Percentiles rank a stretch among this genome's conserved stretches.
phyloP scores from a whole-genome alignment of 2,888 invertebrate species.

The Unio delphinus region DNA sequence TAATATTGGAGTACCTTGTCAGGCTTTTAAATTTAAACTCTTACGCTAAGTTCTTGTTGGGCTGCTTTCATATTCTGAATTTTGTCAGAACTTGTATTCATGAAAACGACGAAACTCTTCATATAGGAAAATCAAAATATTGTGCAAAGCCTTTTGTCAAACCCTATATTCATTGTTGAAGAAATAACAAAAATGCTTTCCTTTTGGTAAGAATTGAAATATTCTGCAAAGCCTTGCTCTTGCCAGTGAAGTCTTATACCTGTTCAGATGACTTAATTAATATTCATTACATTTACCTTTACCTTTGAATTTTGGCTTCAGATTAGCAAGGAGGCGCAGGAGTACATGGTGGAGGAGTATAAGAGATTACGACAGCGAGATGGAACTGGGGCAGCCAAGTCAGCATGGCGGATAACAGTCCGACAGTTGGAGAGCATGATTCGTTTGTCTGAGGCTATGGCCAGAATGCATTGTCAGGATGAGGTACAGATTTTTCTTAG shows the following conservation, averaged over 20 bases:
- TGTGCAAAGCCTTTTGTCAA: not conserved
- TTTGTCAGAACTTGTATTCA: too few relatives aligned
- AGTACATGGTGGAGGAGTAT: constrained; percentile 90
- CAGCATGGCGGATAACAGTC: constrained; percentile 96
- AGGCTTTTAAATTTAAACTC: too few relatives aligned
- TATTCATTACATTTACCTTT: not conserved
- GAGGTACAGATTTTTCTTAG: constrained; percentile 74
- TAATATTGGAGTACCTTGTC: too few relatives aligned
- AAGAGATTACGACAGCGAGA: constrained; percentile 89
- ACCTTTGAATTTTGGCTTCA: constrained; percentile 32
- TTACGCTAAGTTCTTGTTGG: too few relatives aligned
- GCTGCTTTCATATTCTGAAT: too few relatives aligned
- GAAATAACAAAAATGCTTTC: not conserved
- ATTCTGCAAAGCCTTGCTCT: not conserved
- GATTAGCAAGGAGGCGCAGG: constrained; percentile 82
- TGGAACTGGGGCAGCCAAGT: constrained; percentile 78
- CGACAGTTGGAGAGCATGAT: constrained; percentile 96
- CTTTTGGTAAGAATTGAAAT: not conserved
- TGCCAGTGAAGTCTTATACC: too few relatives aligned
- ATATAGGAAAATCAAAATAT: not conserved
- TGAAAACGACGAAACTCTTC: too few relatives aligned
- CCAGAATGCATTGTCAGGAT: constrained; percentile 94
- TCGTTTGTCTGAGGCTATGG: constrained; percentile 95
- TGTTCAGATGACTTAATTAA: not conserved
- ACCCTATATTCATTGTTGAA: not conserved